Evolutionary conservation across 1,140 invertebrate genomes (phyloP), one percentile per base, ranked within the genome.

Genomic region (Copidosoma floridanum): DNA sequence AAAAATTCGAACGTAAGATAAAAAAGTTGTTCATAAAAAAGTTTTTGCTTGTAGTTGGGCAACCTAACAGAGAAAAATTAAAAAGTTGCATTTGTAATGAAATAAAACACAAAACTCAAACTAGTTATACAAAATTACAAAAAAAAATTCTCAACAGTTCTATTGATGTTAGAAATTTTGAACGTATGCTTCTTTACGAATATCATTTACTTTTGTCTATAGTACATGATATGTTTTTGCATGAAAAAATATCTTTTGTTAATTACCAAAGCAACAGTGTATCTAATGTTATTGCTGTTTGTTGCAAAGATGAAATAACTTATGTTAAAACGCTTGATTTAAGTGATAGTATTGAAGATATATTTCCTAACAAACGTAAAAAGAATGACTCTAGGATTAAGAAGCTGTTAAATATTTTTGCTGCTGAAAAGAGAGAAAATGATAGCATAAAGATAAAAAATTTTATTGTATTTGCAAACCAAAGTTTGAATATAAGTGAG

Each of bases 1-100:
- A 54, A 29, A 27, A 57, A 20, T 43, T 29, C 21, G 24, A 29
- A 14, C 29, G 1, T 29, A n/a, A 35, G 24, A 3, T 57, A 43
- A 62, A 62, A 37, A 40, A 50, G 20, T 32, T 18, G 16, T 68
- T 68, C 64, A 46, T 66, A 41, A 54, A 67, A 57, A 68, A 65
- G 61, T 61, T 68, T 41, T 41, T 68, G 47, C 61, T 67, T 54
- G 65, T 55, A 63, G 64, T 67, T 6, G 65, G 65, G 62, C 62
- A 65, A 27, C 62, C 65, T 44, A 59, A 37, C 47, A 64, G 64
- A 38, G 54, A 57, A 62, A 23, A 68, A 67, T 40, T 68, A 38
- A 54, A 47, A 21, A 52, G 14, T n/a, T n/a, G n/a, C 10, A 65
- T 67, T 20, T 46, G 67, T 47, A 65, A 65, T 47, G 55, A 58